Evolutionary conservation across 2,888 invertebrate genomes (phyloP).

Genomic region (Schizotus pectinicornis): DNA sequence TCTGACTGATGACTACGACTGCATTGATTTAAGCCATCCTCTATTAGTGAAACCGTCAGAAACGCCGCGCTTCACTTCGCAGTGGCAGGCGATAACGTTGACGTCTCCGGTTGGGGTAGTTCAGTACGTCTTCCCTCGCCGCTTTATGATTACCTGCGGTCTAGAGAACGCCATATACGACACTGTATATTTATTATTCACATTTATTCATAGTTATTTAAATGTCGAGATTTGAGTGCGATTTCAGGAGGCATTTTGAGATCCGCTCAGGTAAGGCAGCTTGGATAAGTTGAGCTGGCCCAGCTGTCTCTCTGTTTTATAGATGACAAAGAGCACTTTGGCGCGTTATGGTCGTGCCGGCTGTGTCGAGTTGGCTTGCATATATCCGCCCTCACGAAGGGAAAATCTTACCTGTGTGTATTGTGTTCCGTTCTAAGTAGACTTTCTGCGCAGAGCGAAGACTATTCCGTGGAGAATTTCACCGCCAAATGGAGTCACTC

Average conservation of each 20-base stretch:
- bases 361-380: slow-evolving; percentile 47
- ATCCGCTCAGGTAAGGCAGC: slow-evolving; percentile 37
- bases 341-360: slow-evolving; percentile 51
- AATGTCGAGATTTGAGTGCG: slow-evolving; percentile 36
- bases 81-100: slow-evolving; percentile 28
- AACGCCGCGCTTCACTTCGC: slow-evolving; percentile 29
- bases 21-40: slow-evolving; percentile 53
- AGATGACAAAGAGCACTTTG: slow-evolving; percentile 54
- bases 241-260: slow-evolving; percentile 26
- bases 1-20: slow-evolving; percentile 50
- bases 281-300: slow-evolving; percentile 46
- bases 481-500: slow-evolving; percentile 29
- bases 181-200: slow-evolving; percentile 43
- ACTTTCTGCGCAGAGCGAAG: slow-evolving; percentile 29
- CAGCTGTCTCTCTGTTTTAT: slow-evolving; percentile 55
- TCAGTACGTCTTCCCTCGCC: slow-evolving; percentile 14
- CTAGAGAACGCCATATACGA: slow-evolving; percentile 30
- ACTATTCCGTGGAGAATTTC: slow-evolving; percentile 32
- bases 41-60: slow-evolving; percentile 46
- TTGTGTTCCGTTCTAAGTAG: slow-evolving; percentile 33
- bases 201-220: slow-evolving; percentile 46
- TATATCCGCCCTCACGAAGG: slow-evolving; percentile 37
- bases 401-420: slow-evolving; percentile 36
- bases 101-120: slow-evolving; percentile 15
- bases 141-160: slow-evolving; percentile 31